Evolutionary conservation across 2,888 invertebrate species (phyloP), one percentile per base, ranked within the genome.

Genomic region (Agonopterix alstromeriana): DNA sequence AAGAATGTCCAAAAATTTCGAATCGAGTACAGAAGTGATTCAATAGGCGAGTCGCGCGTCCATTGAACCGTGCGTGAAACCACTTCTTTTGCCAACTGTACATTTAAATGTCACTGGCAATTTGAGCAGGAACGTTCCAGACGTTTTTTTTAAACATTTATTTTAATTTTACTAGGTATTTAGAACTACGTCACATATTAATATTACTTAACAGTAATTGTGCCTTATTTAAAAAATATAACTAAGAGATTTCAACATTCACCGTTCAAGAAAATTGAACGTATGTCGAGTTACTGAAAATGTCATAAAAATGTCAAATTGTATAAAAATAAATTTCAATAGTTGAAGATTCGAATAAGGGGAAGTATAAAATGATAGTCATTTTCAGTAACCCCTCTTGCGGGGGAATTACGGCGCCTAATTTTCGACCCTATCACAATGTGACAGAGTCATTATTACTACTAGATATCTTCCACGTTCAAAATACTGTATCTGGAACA

Each of bases 171-270:
- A 27, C 27, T 27, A 27, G 5, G 27, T 38, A 38, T 38, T 9
- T n/a, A n/a, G n/a, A 38, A 38, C 38, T 38, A 38, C 9, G 10
- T 9, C n/a, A 38, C 38, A 38, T n/a, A 27, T 38, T 11, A 14
- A 43, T 43, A 17, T 43, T 27, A 43, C 14, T 17, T 47, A 63
- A 48, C 40, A 52, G 55, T 61, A 61, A 60, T 62, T 61, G 58
- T 60, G 60, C 60, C 47, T 27, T 43, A 47, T 44, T 48, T 53
- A 55, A 49, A 56, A 56, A 53, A 55, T 57, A 60, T 57, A 48
- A 42, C 54, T 48, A 60, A 48, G 64, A 64, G 57, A 64, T 66
- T 67, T 60, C 53, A 53, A 47, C 36, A 27, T 27, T 27, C 27
- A 27, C 41, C 40, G 38, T 38, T 38, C 38, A 38, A 38, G 3